Conservation (phyloP, 2,797 vertebrate genomes). For the Mareca strepera region DNA sequence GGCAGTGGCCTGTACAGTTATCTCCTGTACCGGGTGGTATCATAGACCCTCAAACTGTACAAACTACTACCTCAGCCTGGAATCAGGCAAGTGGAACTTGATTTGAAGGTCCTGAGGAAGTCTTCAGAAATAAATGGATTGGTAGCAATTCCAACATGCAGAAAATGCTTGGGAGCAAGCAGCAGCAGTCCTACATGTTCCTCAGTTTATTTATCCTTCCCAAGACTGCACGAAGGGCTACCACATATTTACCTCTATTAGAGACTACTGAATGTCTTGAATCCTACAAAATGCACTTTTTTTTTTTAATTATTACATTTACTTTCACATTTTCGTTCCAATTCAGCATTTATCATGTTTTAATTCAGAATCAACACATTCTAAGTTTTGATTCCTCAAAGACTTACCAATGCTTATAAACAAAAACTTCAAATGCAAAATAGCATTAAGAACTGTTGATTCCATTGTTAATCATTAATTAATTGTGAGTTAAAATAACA, state of each 20-base stretch:
- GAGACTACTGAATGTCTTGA: neutral
- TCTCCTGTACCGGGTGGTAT: slow-evolving; percentile 99
- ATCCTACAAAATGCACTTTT: neutral
- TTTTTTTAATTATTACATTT: neutral
- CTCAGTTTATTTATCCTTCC: slow-evolving; percentile 3
- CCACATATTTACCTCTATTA: neutral
- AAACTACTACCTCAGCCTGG: slow-evolving; percentile 99
- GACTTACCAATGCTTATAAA: neutral
- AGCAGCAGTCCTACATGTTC: neutral
- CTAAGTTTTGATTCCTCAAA: neutral
- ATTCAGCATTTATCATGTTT: neutral
- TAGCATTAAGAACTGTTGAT: neutral
- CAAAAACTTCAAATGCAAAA: neutral
- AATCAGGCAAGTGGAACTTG: slow-evolving; percentile 79
- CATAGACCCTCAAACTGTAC: slow-evolving; percentile 99
- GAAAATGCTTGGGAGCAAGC: neutral
- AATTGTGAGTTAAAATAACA: neutral
- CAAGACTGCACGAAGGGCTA: neutral
- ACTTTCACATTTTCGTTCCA: neutral
- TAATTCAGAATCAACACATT: neutral
- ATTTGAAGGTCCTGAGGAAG: slow-evolving; percentile 48
- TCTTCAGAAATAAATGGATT: slow-evolving; percentile 59
- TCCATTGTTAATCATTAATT: neutral
- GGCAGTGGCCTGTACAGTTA: slow-evolving; percentile 99
- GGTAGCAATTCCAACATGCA: neutral